Percentiles rank a stretch among this genome's conserved stretches.
These are phyloP conservation scores for Cryptocephalus primarius DNA, from an alignment of 2,888 invertebrate species.

Conservation along the genomic window DNA sequence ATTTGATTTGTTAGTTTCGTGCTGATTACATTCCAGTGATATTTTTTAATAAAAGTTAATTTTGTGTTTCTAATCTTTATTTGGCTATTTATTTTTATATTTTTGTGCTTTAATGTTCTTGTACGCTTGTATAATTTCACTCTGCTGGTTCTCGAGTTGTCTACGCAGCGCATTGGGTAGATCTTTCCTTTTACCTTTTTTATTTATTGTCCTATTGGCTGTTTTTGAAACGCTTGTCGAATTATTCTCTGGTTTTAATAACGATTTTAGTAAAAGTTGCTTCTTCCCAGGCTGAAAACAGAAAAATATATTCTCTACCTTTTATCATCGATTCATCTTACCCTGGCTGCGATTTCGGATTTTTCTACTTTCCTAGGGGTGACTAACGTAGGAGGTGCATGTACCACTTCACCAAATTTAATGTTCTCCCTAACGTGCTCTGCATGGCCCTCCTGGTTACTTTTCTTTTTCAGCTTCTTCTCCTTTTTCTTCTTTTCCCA, in stretches of 20 bases:
- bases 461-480: constrained; percentile 22
- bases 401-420: constrained; percentile 63
- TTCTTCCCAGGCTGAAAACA: constrained; percentile 53
- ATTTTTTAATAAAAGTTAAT: not conserved
- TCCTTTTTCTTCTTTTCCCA: constrained; percentile 41
- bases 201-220: constrained; percentile 30
- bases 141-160: constrained; percentile 49
- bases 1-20: not conserved
- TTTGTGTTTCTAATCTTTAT: not conserved
- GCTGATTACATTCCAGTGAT: not conserved
- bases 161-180: constrained; percentile 45
- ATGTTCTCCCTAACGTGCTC: constrained; percentile 49
- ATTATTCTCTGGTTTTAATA: no score
- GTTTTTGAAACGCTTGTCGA: constrained; percentile 20
- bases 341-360: constrained; percentile 16
- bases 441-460: constrained; percentile 20
- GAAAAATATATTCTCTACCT: constrained; percentile 1
- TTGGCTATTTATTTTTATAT: constrained; percentile 3
- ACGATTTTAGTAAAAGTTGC: constrained; percentile 45
- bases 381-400: constrained; percentile 58
- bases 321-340: constrained; percentile 9
- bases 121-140: constrained; percentile 48
- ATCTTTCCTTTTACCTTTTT: constrained; percentile 50
- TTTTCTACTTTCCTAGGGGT: constrained; percentile 42
- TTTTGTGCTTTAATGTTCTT: constrained; percentile 41